Evolutionary conservation across 2,888 invertebrate genomes (phyloP), one percentile per base, ranked within the genome.

Genomic region (Chloroclystis v-ata): DNA sequence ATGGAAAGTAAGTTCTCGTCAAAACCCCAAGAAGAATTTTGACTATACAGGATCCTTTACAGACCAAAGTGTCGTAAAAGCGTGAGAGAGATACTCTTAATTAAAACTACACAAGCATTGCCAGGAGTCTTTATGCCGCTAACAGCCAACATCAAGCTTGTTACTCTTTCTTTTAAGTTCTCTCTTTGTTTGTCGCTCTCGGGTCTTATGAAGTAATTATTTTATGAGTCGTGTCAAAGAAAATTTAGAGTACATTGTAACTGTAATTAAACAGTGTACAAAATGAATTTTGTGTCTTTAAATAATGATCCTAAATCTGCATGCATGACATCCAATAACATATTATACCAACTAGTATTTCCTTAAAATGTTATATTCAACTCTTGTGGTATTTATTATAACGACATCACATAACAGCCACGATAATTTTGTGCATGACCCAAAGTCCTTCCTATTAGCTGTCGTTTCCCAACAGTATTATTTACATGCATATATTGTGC

Each of bases 401-500:
- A 20, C 20, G 20, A 20, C n/a, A n/a, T n/a, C n/a, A n/a, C n/a
- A n/a, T n/a, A 20, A 20, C 20, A 20, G 20, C 5, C 3, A 20
- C 5, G 2, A 20, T 20, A 20, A 20, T 20, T 4, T 20, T 5
- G 5, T 2, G 20, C 5, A 20, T 20, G 20, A 20, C 5, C 20
- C 20, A 4, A 2, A 7, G 33, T 35, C 20, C 20, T 10, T 20
- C 16, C 59, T 60, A 58, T 48, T 52, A 51, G 20, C 43, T 41
- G 16, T 40, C 25, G 41, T 44, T 37, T 20, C 30, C 25, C 24
- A 37, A 45, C 57, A 63, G 67, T 77, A 9, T 77, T 81, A 80
- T 82, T 78, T 82, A 82, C 81, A 82, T 85, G 85, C 78, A 74
- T 75, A 80, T 73, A 75, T 80, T 81, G 81, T 84, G 78, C 76